Base-by-base conservation (phyloP, 2,888 invertebrate genomes). In the Drosophila borborema region DNA sequence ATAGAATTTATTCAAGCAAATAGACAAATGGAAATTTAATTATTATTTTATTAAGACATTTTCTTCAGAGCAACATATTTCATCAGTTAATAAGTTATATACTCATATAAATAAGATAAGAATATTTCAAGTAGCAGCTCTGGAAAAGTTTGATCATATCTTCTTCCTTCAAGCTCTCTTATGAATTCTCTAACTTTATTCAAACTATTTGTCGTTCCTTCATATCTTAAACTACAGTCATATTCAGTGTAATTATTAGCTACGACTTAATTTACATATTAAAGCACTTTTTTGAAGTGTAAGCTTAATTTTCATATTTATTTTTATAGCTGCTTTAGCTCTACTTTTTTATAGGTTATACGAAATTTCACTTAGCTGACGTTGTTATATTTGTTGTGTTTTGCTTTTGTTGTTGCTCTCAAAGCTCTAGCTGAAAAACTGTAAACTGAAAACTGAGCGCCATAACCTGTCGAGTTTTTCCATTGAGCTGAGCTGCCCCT, bases 361-460 rank as follows among this genome's bases (percentile, higher is more conserved):
- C 53, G 40, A 31, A 64, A 63, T 66, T 74, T 74, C 51, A 45
- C 46, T 49, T 56, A 40, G 63, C 64, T 43, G 38, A 5, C 38
- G 40, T 23, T 54, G 20, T 36, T 18, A 20, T 36, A 48, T 48
- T 48, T 31, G 20, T 20, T 20, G 20, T 20, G 8, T 9, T 28
- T 28, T 62, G 60, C 45, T 49, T 23, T 46, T 69, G 71, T 72
- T 80, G 61, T 55, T 68, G 73, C 77, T 53, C 76, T 53, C 76
- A 69, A 77, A 68, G 69, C 78, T 56, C 72, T 56, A 49, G 64
- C 67, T 64, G 62, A 73, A 34, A 31, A 51, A 51, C 34, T 51
- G 49, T 51, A 51, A 51, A 34, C 67, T 64, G 59, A 69, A 76
- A 73, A 58, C 60, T 40, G 40, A 51, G 51, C 62, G 51, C 43